Evolutionary conservation across 1,140 invertebrate species (phyloP), one percentile per base, ranked within the genome.

Genomic region (Saxidomus purpurata): DNA sequence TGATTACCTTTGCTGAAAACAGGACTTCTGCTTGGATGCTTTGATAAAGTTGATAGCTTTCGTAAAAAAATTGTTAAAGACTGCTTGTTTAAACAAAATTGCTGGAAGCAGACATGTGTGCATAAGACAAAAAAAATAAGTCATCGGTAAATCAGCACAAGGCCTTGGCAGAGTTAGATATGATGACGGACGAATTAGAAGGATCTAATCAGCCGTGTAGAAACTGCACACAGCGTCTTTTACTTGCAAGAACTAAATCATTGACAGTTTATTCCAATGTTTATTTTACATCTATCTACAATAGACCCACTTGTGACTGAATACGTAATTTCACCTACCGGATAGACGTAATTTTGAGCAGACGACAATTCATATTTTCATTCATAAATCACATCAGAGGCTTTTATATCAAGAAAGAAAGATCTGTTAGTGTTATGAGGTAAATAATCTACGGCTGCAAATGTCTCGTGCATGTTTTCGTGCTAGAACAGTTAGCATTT

Each of bases 221-320:
- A 25, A 28, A 63, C 4, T 63, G n/a, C 6, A 71, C 67, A 71
- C 36, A 71, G 67, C 28, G 31, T 17, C 67, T 40, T 71, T 71
- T 36, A 71, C 9, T 9, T 36, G 15, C 67, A 40, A 38, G 34
- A 38, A n/a, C 38, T 38, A 71, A 11, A 63, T 71, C 67, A 71
- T 71, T 71, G 36, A 71, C 67, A 71, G 67, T 71, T 71, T 71
- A 71, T 28, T 71, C 67, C 28, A 71, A 71, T 71, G 67, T 71
- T 71, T 71, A 71, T 71, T 28, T 71, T 15, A 28, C 11, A 71
- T 71, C 34, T 40, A 2, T 71, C 22, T 17, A 17, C 17, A 38
- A 71, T 34, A 71, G 15, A 71, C 11, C 34, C 34, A 40, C 13
- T 71, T 71, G 67, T 71, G 67, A 71, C 28, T 71, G 34, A 71